Conservation (phyloP, 2,113 vertebrate species). For the Scatophagus argus region DNA sequence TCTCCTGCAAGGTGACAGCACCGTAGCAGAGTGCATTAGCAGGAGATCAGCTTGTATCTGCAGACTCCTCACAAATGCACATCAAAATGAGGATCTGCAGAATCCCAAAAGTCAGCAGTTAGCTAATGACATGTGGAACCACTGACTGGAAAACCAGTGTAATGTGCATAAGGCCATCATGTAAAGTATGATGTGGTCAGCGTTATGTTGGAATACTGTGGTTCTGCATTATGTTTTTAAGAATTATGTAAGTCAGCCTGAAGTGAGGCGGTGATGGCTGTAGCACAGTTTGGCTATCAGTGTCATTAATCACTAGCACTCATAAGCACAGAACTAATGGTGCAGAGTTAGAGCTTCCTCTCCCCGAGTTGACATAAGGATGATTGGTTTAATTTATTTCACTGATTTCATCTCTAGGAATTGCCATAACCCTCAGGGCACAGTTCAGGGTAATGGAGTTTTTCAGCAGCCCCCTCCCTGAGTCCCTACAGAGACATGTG, state of each 20-base stretch:
- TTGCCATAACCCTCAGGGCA: conserved; percentile 23
- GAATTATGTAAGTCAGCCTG: conserved; percentile 2
- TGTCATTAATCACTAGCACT: conserved; percentile 37
- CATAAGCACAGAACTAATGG: conserved; percentile 20
- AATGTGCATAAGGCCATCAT: conserved; percentile 34
- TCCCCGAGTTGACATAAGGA: conserved; percentile 10
- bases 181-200: conserved; percentile 26
- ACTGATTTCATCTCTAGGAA: conserved; percentile 38
- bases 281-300: conserved; percentile 14
- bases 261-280: conserved; percentile 9
- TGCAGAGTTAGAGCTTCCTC: conserved; percentile 21
- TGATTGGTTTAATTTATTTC: conserved; percentile 45
- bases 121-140: conserved; percentile 33
- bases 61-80: conserved; percentile 25
- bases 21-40: conserved; percentile 4
- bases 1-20: conserved; percentile 15
- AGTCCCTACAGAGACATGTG: conserved; percentile 11
- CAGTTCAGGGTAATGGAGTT: conserved; percentile 29
- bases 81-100: conserved; percentile 29
- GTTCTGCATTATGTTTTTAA: conserved; percentile 37
- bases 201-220: not conserved
- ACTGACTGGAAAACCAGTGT: conserved; percentile 19
- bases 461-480: conserved; percentile 47
- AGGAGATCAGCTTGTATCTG: conserved; percentile 21
- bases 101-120: conserved; percentile 48